A percentile compares a stretch with the other conserved stretches of the same genome.
phyloP scores from a whole-genome alignment of 2,797 vertebrate species.

The Cossypha dichroa region DNA sequence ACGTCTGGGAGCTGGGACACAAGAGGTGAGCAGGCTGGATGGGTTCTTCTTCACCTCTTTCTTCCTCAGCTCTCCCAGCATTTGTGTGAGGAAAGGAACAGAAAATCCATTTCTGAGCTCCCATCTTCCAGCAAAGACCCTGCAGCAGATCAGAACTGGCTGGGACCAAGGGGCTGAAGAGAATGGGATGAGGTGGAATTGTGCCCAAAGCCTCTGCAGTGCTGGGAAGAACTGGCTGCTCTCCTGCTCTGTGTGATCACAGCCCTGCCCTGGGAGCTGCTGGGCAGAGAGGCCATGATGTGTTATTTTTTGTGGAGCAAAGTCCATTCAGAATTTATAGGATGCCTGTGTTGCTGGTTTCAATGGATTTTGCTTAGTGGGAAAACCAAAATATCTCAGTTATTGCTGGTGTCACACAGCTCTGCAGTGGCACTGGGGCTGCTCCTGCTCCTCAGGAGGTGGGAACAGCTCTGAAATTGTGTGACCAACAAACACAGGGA shows the following conservation, averaged over 20 bases:
- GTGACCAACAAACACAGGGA: background rate
- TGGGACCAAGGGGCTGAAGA: background rate
- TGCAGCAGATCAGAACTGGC: background rate
- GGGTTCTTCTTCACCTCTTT: background rate
- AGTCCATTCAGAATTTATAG: background rate
- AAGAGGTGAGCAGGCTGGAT: accelerated
- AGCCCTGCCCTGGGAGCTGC: background rate
- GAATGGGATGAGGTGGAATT: background rate
- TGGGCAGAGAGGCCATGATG: background rate
- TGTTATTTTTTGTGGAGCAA: background rate
- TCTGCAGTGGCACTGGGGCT: background rate
- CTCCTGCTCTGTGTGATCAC: background rate
- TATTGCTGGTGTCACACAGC: background rate
- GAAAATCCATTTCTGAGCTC: background rate
- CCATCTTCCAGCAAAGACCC: background rate
- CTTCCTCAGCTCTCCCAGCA: background rate
- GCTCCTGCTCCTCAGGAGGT: background rate
- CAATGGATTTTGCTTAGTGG: background rate
- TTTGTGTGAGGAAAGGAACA: background rate
- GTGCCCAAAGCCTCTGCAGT: background rate
- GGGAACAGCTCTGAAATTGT: background rate
- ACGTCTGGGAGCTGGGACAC: background rate
- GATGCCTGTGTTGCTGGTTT: background rate
- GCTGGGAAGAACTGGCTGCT: background rate
- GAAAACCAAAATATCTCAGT: background rate